Base-by-base conservation (phyloP, 2,888 invertebrate species). In the Orgyia antiqua region DNA sequence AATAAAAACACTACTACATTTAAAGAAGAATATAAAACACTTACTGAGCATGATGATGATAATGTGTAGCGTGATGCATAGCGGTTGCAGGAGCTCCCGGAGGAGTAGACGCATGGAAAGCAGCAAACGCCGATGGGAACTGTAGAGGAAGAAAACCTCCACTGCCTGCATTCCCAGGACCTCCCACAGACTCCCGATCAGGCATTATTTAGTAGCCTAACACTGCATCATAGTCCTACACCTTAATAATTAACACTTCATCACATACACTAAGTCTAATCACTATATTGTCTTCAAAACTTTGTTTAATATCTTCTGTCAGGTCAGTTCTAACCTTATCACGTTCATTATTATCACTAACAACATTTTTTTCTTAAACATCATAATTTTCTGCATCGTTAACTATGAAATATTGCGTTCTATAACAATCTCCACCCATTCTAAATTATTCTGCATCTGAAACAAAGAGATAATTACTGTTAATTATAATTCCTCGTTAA, bases 81-180 rank as follows among this genome's bases (percentile, higher is more conserved):
- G 88, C 87, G 72, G 88, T 69, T 78, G 87, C 70, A 17, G 65
- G 73, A 79, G 89, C 82, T 53, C 92, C 84, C 61, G 88, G 79
- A 80, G 88, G 74, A 84, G 88, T 73, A 11, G 88, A 88, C 49
- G 89, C 90, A 65, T 92, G 88, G 68, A 89, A 89, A 23, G 89
- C 89, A 36, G 89, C 89, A 53, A 87, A 89, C 31, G 87, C 88
- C 48, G 88, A 88, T 26, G 88, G 87, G 58, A 88, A 87, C 68
- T 87, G 88, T 51, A 87, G 75, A 54, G 88, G 87, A 75, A 89
- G 68, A 72, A 89, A 89, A 70, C 88, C 68, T 73, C 87, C 68
- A 68, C 88, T 69, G 44, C 88, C 88, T 53, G 88, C 77, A 60
- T 83, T 88, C 59, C 87, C 88, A 39, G 88, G 84, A 43, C 87